phyloP scores from a whole-genome alignment of 2,113 vertebrate genomes.

The Ibidorhyncha struthersii region DNA sequence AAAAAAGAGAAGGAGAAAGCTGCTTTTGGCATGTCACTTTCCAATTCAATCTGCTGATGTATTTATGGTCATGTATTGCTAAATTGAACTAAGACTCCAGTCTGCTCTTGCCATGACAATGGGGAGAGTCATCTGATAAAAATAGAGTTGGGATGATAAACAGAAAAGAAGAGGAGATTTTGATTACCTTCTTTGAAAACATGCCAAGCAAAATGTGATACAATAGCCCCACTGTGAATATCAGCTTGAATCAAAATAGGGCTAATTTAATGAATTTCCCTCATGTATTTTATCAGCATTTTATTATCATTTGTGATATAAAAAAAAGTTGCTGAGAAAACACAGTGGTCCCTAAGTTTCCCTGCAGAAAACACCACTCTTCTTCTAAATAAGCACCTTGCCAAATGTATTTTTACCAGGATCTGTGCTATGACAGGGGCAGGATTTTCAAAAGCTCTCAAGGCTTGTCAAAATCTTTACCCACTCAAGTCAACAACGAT shows the following conservation, averaged over 20 bases:
- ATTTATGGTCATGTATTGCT: slow-evolving; percentile 49
- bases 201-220: background rate
- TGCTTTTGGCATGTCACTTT: background rate
- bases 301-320: background rate
- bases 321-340: background rate
- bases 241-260: background rate
- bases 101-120: slow-evolving; percentile 52
- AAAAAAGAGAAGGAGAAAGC: background rate
- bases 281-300: background rate
- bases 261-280: background rate
- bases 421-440: background rate
- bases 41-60: slow-evolving; percentile 41
- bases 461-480: background rate
- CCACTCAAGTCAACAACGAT: background rate
- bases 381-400: background rate
- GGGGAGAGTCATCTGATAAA: slow-evolving; percentile 41
- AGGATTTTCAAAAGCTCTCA: background rate
- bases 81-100: slow-evolving; percentile 8
- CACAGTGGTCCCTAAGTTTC: background rate
- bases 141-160: slow-evolving; percentile 45
- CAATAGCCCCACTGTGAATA: background rate
- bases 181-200: background rate
- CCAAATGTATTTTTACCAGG: background rate
- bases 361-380: background rate
- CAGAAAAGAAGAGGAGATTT: background rate